Base-by-base conservation (phyloP, 2,113 vertebrate genomes). In the Percina caprodes region DNA sequence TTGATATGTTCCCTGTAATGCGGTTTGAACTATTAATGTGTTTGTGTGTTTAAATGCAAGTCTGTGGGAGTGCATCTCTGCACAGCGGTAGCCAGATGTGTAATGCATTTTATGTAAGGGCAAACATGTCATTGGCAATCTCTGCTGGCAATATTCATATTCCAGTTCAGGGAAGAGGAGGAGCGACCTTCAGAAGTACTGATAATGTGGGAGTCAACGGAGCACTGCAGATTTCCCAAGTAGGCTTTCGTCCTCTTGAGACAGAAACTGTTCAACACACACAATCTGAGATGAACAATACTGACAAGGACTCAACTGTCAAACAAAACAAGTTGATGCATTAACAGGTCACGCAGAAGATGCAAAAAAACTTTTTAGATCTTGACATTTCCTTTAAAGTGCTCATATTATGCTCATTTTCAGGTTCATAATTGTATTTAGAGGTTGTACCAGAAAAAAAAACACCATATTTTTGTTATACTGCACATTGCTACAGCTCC, bases 81-180 rank as follows among this genome's bases (percentile, higher is more conserved):
- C 56, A 51, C 56, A 83, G 80, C 82, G 82, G 77, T 62, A 60
- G 55, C 62, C 85, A 84, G 75, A 84, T 75, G 83, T 75, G 39
- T 82, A 67, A 86, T n/a, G 72, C 24, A 45, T 51, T 82, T 82
- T 77, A 72, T n/a, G 10, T 65, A 18, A 82, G 45, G 71, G 13
- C 66, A 48, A 70, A 82, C 9, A 21, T 69, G 68, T 82, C 68
- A 33, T 2, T 0, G 63, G 3, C 73, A 55, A 77, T 61, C 21
- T 78, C 48, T 48, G 67, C 13, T 14, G 19, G 48, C 35, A 26
- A 16, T 23, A n/a, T 68, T 9, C 65, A 72, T 19, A 70, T 11
- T 12, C 6, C 8, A 8, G 35, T 33, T 61, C 15, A 35, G 48
- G 52, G 16, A 73, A 19, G 46, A 73, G 61, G 48, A 68, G 61